Evolutionary conservation across 2,797 vertebrate species (phyloP).

Genomic region (Halcyon leucocephala): DNA sequence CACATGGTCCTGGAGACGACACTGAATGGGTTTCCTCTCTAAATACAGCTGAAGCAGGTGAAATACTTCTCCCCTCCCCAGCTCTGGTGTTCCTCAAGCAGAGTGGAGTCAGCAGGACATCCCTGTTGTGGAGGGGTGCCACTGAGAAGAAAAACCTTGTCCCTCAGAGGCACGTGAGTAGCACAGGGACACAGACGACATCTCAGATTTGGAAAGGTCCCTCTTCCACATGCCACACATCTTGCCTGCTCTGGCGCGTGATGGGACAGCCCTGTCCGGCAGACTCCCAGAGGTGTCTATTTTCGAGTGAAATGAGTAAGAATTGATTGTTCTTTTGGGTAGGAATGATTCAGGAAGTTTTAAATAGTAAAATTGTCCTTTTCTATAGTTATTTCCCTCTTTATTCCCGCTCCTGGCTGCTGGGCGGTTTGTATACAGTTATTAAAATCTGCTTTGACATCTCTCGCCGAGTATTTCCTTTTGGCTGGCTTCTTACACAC

Average conservation of each 20-base stretch:
- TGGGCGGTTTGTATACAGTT: background rate
- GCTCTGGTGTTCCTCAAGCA: background rate
- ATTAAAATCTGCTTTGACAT: conserved; percentile 16
- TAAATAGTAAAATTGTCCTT: conserved; percentile 23
- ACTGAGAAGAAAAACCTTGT: background rate
- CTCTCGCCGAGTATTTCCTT: conserved; percentile 16
- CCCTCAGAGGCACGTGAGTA: fast-evolving
- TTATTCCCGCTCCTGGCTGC: background rate
- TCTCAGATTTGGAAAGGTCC: background rate
- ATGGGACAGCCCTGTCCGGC: background rate
- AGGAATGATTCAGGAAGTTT: background rate
- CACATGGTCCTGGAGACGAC: background rate
- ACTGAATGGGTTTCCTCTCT: fast-evolving
- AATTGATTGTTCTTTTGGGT: background rate
- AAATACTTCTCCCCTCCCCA: background rate
- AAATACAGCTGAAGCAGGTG: background rate
- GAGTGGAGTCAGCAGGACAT: background rate
- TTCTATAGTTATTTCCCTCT: background rate
- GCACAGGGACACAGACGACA: background rate
- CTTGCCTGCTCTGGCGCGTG: fast-evolving
- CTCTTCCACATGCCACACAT: fast-evolving
- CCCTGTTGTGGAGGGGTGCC: background rate
- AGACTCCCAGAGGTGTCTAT: background rate
- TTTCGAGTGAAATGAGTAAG: background rate
- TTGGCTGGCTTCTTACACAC: background rate